Evolutionary conservation across 2,113 vertebrate species (phyloP).

Genomic region (Macquaria australasica): DNA sequence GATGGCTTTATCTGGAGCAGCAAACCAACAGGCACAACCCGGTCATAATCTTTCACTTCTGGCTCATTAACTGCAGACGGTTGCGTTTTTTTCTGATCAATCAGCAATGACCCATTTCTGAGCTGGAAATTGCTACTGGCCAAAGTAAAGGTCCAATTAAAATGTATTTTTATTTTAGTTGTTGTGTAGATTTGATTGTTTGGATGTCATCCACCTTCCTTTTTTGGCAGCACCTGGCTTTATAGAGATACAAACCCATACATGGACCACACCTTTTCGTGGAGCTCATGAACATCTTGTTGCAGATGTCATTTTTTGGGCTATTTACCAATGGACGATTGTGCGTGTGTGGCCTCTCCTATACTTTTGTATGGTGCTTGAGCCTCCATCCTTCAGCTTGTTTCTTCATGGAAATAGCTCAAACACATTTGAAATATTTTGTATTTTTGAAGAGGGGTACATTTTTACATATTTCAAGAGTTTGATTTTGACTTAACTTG

Average conservation of each 20-base stretch:
- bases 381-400: no score
- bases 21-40: neutral
- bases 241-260: no score
- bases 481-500: no score
- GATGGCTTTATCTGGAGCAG: neutral
- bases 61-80: conserved; percentile 27
- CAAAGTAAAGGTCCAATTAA: neutral
- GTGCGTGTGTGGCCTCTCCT: no score
- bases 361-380: no score
- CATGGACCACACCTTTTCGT: neutral
- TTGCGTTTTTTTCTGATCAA: neutral
- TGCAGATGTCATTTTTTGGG: neutral
- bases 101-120: neutral
- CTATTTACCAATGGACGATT: no score
- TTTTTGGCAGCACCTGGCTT: no score
- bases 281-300: neutral
- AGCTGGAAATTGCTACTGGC: neutral
- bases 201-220: neutral
- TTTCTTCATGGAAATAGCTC: no score
- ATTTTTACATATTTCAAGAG: no score
- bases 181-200: neutral
- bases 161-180: neutral
- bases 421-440: no score
- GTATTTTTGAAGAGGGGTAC: no score
- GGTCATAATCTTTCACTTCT: neutral